A percentile compares a stretch with the other conserved stretches of the same genome.
phyloP scores from a whole-genome alignment of 1,140 invertebrate genomes.

The Andricus grossulariae region DNA sequence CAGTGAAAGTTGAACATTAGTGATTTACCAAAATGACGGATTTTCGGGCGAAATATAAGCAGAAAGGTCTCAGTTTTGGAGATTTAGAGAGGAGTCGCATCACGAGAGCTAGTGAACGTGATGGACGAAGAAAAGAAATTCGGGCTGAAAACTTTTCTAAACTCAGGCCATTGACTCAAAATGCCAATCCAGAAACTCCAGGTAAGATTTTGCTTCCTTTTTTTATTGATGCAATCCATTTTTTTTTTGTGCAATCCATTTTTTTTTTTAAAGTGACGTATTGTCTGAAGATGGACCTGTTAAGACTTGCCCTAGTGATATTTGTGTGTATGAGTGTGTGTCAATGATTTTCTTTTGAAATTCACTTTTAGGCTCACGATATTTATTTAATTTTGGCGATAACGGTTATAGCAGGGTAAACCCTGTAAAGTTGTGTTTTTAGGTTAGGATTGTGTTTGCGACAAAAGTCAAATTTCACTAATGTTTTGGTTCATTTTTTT shows the following conservation, averaged over 20 bases:
- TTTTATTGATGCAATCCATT: background rate
- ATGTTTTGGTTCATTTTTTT: too few relatives aligned
- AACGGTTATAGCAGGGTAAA: too few relatives aligned
- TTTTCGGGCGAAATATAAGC: constrained; percentile 39
- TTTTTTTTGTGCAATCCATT: background rate
- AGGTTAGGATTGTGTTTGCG: too few relatives aligned
- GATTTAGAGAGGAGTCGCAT: constrained; percentile 25
- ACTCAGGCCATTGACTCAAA: constrained; percentile 13
- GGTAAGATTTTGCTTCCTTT: constrained; percentile 10
- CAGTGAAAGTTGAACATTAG: background rate
- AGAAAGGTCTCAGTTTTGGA: constrained; percentile 25
- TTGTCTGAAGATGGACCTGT: background rate
- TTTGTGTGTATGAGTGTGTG: too few relatives aligned
- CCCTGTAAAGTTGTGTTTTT: too few relatives aligned
- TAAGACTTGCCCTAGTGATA: too few relatives aligned
- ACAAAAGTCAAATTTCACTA: too few relatives aligned
- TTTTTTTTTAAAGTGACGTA: background rate
- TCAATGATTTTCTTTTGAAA: too few relatives aligned
- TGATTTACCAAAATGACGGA: constrained; percentile 11
- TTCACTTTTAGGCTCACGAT: too few relatives aligned
- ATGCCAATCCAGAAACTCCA: background rate
- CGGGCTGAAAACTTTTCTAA: constrained; percentile 34
- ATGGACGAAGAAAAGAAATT: constrained; percentile 27
- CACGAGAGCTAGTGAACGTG: constrained; percentile 29
- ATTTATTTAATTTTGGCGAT: too few relatives aligned